phyloP scores from a whole-genome alignment of 2,888 invertebrate species.

The Psylliodes chrysocephalus region DNA sequence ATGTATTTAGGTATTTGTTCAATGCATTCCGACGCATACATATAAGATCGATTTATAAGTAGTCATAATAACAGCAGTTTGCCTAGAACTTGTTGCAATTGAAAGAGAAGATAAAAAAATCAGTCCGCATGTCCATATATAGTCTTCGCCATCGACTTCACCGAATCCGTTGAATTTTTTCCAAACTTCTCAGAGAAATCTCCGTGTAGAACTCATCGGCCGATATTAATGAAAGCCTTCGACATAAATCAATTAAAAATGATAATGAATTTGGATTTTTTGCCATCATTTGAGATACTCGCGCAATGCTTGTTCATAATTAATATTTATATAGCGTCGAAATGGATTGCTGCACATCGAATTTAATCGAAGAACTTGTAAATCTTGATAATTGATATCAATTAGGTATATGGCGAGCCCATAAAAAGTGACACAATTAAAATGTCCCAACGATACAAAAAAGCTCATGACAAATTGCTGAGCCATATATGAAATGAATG shows the following conservation, averaged over 20 bases:
- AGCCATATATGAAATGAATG: conserved; percentile 52
- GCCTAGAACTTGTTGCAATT: not conserved
- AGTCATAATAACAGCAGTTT: not conserved
- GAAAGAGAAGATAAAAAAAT: conserved; percentile 10
- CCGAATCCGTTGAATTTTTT: conserved; percentile 10
- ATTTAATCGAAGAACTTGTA: conserved; percentile 56
- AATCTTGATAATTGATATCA: conserved; percentile 63
- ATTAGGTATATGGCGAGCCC: conserved; percentile 55
- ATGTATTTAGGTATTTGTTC: not conserved
- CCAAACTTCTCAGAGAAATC: conserved; percentile 11
- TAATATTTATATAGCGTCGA: conserved; percentile 58
- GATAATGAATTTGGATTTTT: conserved; percentile 54
- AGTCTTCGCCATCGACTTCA: conserved; percentile 1
- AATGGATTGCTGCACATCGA: conserved; percentile 51
- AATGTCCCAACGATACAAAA: conserved; percentile 57
- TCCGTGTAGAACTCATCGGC: conserved; percentile 27
- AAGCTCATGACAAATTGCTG: conserved; percentile 58
- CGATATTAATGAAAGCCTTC: conserved; percentile 40
- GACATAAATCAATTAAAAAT: conserved; percentile 53
- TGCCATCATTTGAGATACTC: conserved; percentile 50
- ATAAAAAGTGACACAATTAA: conserved; percentile 61
- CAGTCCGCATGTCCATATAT: conserved; percentile 7
- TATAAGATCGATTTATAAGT: not conserved
- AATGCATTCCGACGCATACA: not conserved
- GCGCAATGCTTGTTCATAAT: conserved; percentile 56